phyloP scores from a whole-genome alignment of 1,140 invertebrate species.

The Heliconius congener region DNA sequence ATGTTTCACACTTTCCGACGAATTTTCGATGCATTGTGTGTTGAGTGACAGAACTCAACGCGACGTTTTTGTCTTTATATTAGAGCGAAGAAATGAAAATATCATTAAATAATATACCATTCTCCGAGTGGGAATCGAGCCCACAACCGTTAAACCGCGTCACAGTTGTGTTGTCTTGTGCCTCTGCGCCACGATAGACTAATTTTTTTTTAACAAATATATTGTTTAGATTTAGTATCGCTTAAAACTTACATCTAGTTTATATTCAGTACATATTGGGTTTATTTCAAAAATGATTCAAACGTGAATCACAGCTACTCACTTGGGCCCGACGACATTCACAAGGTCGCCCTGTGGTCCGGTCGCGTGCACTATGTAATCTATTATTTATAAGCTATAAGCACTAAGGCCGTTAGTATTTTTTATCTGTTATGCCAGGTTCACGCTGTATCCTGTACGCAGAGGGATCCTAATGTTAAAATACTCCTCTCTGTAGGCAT shows the following conservation, averaged over 20 bases:
- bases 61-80: neutral
- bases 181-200: neutral
- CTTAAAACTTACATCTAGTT: neutral
- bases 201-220: neutral
- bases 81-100: neutral
- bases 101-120: no score
- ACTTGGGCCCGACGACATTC: constrained; percentile 37
- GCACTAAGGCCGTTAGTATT: constrained; percentile 2
- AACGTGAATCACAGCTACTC: constrained; percentile 38
- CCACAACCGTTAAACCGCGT: no score
- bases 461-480: no score
- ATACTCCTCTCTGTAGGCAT: no score
- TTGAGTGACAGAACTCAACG: neutral
- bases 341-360: constrained; percentile 38
- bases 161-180: no score
- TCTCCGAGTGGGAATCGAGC: no score
- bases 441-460: no score
- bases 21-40: neutral
- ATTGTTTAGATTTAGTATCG: neutral
- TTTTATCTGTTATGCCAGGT: neutral
- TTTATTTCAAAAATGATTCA: constrained; percentile 28
- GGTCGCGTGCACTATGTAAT: constrained; percentile 28
- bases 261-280: neutral
- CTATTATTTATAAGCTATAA: constrained; percentile 20
- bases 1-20: neutral